These are phyloP conservation scores for Melanaphis sacchari DNA, from an alignment of 1,140 invertebrate genomes.

Conservation along the genomic window DNA sequence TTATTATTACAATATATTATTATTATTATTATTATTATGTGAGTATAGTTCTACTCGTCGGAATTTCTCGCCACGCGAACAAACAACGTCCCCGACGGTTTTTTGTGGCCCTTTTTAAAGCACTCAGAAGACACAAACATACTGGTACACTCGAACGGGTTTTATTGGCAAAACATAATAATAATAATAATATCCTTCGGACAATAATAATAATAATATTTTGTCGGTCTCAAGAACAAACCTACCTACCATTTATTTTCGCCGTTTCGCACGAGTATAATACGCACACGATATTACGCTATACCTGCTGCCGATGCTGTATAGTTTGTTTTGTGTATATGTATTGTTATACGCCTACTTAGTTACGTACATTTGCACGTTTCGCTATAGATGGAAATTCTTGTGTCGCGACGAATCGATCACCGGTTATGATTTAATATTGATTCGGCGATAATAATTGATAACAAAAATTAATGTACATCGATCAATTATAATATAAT, in stretches of 20 bases:
- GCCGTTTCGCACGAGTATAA: neutral
- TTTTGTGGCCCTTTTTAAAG: slow-evolving; percentile 6
- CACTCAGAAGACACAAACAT: slow-evolving; percentile 4
- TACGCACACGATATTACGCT: neutral
- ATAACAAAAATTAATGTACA: too few relatives aligned
- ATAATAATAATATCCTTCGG: neutral
- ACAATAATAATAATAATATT: slow-evolving; percentile 7
- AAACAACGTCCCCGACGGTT: neutral
- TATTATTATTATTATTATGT: neutral
- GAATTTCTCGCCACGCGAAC: neutral
- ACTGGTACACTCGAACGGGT: slow-evolving; percentile 24
- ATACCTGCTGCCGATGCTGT: neutral
- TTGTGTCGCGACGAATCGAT: neutral
- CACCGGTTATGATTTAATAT: too few relatives aligned
- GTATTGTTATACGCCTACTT: neutral
- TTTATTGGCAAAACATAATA: slow-evolving; percentile 55
- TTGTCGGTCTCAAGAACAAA: neutral
- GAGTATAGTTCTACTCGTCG: neutral
- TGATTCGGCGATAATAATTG: neutral
- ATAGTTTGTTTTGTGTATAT: neutral
- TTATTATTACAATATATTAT: neutral
- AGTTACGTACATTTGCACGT: neutral
- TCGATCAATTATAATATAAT: neutral
- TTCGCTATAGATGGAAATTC: fast-evolving
- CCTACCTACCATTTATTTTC: neutral